Conservation (phyloP, 2,113 vertebrate species). For the western clawed frog (Xenopus tropicalis) region UCB_Xtro_10.0 CM004448.2:53671001-53671500, state of each 20-base stretch:
- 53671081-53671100: too few relatives aligned
- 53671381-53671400: too few relatives aligned
- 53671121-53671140: constrained; percentile 5
- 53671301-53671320: constrained; percentile 94
- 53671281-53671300: constrained; percentile 79
- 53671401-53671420: too few relatives aligned
- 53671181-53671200: constrained; percentile 98
- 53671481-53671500: too few relatives aligned
- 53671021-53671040: too few relatives aligned
- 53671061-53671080: too few relatives aligned
- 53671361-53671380: too few relatives aligned
- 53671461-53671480: too few relatives aligned
- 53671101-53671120: neutral
- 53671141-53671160: constrained; percentile 96
- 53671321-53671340: constrained; percentile 97
- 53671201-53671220: constrained; percentile 92
- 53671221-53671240: constrained; percentile 95
- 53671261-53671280: constrained; percentile 92
- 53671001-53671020: too few relatives aligned
- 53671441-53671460: too few relatives aligned
- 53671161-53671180: constrained; percentile 96
- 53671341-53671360: constrained; percentile 68
- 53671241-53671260: constrained; percentile 98
- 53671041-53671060: too few relatives aligned
- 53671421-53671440: too few relatives aligned